Conservation (phyloP, 2,113 vertebrate species). For the Tupaia tana region DNA sequence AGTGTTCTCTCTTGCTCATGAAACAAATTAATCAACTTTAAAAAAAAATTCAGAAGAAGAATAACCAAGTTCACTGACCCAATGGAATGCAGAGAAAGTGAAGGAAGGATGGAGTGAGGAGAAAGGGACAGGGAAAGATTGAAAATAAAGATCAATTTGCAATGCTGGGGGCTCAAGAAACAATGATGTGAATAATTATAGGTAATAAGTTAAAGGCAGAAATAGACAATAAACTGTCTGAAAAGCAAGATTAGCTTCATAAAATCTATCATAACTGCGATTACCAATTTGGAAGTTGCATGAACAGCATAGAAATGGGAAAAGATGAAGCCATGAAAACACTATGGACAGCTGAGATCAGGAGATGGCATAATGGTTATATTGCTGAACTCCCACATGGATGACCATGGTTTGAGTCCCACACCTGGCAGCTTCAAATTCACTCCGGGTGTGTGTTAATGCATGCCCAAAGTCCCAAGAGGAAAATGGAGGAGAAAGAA, state of each 20-base stretch:
- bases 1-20: no score
- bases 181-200: not conserved
- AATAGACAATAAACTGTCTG: not conserved
- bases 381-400: no score
- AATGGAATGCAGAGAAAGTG: not conserved
- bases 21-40: no score
- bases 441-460: no score
- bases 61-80: not conserved
- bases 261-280: fast-evolving
- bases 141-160: not conserved
- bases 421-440: no score
- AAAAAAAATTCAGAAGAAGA: not conserved
- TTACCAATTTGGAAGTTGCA: not conserved
- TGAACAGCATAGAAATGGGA: not conserved
- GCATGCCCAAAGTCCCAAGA: no score
- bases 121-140: not conserved
- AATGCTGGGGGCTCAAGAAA: not conserved
- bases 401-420: no score
- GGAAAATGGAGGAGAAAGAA: no score
- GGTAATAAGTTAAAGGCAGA: not conserved
- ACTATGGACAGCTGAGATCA: not conserved
- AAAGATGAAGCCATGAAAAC: not conserved
- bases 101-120: not conserved
- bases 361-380: no score
- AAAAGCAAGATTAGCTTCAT: not conserved